Base-by-base conservation (phyloP, 2,888 invertebrate genomes). In the Pristionchus mayeri region DNA sequence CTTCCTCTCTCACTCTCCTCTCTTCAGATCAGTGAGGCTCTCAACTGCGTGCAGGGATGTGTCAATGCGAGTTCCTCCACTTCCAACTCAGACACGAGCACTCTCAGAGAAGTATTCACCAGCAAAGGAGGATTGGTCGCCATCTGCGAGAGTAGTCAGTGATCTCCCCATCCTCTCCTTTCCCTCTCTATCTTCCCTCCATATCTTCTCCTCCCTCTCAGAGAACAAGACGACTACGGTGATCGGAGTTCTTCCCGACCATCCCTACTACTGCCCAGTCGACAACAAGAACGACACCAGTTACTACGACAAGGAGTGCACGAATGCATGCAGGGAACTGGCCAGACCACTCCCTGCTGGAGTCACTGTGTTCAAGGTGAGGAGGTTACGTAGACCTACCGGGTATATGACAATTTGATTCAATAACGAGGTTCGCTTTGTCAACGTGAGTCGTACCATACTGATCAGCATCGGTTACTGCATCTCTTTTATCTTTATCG, bases 251-350 rank as follows among this genome's bases (percentile, higher is more conserved):
- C 75, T 67, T 67, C 67, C 78, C 27, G 81, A 82, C n/a, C 82
- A 82, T 82, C 82, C 82, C 3, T 82, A 82, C 48, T 82, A 82
- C n/a, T 82, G 82, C 50, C 82, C 82, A 18, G n/a, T 48, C 21
- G 67, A 67, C 18, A 24, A 54, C 16, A 57, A 54, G 57, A 54
- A 80, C 37, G 57, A 57, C 34, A 37, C 78, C 50, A 24, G 7
- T n/a, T 82, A 82, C 67, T 82, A 67, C 67, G 67, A 63, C 40
- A 67, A 82, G 63, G 82, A 40, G 4, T 82, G 82, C 40, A 27
- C 48, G 6, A 82, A 82, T 82, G 82, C 82, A 18, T 82, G 82
- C 67, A 82, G 67, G n/a, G 82, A 82, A 82, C 67, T 82, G 16
- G 24, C n/a, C 0, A n/a, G 63, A 18, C 82, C 82, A 34, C 82